Base-by-base conservation (phyloP, 2,113 vertebrate species). In the Pungitius pungitius region DNA sequence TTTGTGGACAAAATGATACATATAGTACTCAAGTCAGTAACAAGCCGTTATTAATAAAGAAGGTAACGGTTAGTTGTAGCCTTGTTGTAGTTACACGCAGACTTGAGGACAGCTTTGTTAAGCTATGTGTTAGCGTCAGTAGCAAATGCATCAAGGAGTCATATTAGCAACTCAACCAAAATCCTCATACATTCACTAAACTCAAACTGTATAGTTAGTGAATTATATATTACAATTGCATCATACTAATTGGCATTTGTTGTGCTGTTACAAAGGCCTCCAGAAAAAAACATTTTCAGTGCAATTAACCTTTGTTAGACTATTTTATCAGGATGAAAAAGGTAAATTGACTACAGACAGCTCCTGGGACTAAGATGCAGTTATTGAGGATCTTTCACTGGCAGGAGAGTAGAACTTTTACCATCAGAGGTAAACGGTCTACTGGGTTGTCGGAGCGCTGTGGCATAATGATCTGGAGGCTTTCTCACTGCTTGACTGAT, bases 391-490 rank as follows among this genome's bases (percentile, higher is more conserved):
- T 69, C 39, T 68, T 82, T 66, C 39, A 56, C 45, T 67, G 65
- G 72, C 54, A 52, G 18, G 18, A 63, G 26, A 80, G 11, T 17
- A 1, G 17, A 11, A 54, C 37, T 27, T 89, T 87, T 78, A 80
- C 83, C 82, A 62, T 66, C 69, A 10, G 37, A 61, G 62, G 61
- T 79, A 80, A 78, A 84, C 75, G 78, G 85, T 88, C 79, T 85
- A 37, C 73, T 75, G 72, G 78, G 83, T 83, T 88, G 80, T 81
- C 77, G 75, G 51, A 73, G 73, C 35, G 1, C 42, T 43, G 68
- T 22, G 61, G 57, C 73, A 71, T 76, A 82, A 86, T 80, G 78
- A 87, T 70, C 77, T 15, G 52, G 45, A 49, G 24, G 71, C 40
- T 79, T 85, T 54, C 73, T 77, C 64, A 67, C 80, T n/a, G 85